Evolutionary conservation across 2,113 vertebrate species (phyloP), one percentile per base, ranked within the genome.

Genomic region (Aythya baeri): DNA sequence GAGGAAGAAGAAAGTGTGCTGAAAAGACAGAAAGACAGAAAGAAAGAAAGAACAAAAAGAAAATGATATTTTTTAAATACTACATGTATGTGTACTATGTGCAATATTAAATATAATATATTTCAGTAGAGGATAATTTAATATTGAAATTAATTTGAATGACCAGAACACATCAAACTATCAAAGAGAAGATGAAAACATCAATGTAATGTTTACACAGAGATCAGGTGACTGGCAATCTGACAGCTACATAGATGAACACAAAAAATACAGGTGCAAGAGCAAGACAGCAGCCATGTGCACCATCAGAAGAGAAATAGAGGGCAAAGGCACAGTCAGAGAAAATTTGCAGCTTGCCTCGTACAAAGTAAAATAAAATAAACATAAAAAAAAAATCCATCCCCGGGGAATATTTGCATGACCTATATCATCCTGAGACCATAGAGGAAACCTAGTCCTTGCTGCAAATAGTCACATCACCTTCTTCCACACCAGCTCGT

Each of bases 241-340:
- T 52, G 77, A 73, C 31, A 75, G 34, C 29, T 52, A 71, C 46
- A 21, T 38, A 14, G 8, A 25, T 4, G 21, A 46, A 27, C 16
- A 36, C 16, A 36, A 58, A 91, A 94, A 95, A 68, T 36, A 32
- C 3, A 27, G 55, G 83, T 78, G 57, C 73, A 76, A 65, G 65
- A 86, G 43, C 52, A 83, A 80, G 44, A 25, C 79, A 75, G 61
- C 49, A 78, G 61, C 73, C 52, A 6, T 15, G 46, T 57, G 46
- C 76, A 75, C 17, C 65, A 63, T 14, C 57, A 78, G 61, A 83
- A 67, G 63, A 88, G 15, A 67, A 80, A 43, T 4, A 86, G 68
- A n/a, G 86, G 66, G 73, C 86, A 78, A 94, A 88, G 65, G 21
- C 63, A 61, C 32, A 65, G 81, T 29, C 43, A 63, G 36, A 87